phyloP scores from a whole-genome alignment of 2,888 invertebrate genomes.

The Hemistola chrysoprasaria region DNA sequence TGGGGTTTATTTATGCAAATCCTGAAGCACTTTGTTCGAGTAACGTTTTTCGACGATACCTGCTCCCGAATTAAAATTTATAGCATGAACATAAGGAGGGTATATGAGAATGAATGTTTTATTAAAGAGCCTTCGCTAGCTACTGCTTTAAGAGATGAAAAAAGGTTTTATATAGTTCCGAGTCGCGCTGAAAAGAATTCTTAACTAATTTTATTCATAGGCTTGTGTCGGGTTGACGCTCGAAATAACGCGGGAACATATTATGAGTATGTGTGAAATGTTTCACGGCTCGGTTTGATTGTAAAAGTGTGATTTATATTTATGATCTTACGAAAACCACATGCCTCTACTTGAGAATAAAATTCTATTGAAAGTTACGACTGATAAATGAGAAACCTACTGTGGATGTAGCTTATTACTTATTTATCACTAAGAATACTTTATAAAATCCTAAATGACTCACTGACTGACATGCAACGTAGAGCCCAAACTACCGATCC shows the following conservation, averaged over 20 bases:
- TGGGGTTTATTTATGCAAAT: slow-evolving; percentile 40
- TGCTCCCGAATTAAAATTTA: slow-evolving; percentile 39
- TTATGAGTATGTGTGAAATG: not conserved
- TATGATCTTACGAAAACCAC: too few species aligned
- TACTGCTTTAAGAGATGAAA: slow-evolving; percentile 13
- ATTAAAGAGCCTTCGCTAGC: slow-evolving; percentile 26
- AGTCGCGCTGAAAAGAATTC: slow-evolving; percentile 19
- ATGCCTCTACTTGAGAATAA: too few species aligned
- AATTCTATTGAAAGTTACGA: too few species aligned
- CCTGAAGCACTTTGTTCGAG: slow-evolving; percentile 29
- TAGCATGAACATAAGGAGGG: slow-evolving; percentile 35
- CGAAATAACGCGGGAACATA: slow-evolving; percentile 1
- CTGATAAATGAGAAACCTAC: too few species aligned
- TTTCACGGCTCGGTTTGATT: not conserved
- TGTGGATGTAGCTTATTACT: too few species aligned
- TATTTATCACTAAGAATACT: too few species aligned
- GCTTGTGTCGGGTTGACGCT: slow-evolving; percentile 5
- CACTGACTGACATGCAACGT: too few species aligned
- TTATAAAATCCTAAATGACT: too few species aligned
- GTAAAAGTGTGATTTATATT: not conserved
- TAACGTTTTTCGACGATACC: slow-evolving; percentile 36
- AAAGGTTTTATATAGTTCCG: slow-evolving; percentile 18
- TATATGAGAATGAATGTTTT: slow-evolving; percentile 37
- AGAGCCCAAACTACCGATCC: too few species aligned
- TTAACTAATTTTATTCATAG: slow-evolving; percentile 33